Conservation (phyloP, 2,113 vertebrate genomes). For the Salvelinus sp. region DNA sequence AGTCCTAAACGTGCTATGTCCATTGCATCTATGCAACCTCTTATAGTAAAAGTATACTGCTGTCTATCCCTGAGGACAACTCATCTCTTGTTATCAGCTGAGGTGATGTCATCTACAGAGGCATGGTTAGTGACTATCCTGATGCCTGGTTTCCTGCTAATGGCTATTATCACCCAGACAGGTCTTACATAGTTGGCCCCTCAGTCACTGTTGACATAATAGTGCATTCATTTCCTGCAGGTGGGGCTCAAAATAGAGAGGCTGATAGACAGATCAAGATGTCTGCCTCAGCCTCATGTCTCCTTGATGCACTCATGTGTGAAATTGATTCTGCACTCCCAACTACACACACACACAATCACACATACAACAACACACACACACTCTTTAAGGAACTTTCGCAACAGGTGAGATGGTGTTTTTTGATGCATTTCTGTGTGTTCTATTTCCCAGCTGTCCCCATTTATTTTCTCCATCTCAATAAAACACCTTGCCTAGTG, state of each 20-base stretch:
- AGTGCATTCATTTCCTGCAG: not conserved
- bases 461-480: too few species aligned
- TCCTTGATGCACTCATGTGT: constrained; percentile 55
- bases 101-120: not conserved
- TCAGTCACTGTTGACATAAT: too few species aligned
- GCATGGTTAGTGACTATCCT: not conserved
- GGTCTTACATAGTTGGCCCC: constrained; percentile 2
- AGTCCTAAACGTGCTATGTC: too few species aligned
- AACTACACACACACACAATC: not conserved
- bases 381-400: too few species aligned
- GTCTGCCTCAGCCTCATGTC: constrained; percentile 43
- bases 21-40: too few species aligned
- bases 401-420: too few species aligned
- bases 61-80: too few species aligned
- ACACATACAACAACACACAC: not conserved
- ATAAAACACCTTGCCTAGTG: too few species aligned
- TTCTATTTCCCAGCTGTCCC: too few species aligned
- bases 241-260: constrained; percentile 57
- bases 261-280: constrained; percentile 61
- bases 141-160: constrained; percentile 35
- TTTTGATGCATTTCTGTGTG: too few species aligned
- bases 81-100: not conserved
- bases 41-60: too few species aligned
- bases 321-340: constrained; percentile 70
- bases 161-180: constrained; percentile 34